Evolutionary conservation across 2,113 vertebrate genomes (phyloP).

Genomic region (Prionailurus bengalensis): DNA sequence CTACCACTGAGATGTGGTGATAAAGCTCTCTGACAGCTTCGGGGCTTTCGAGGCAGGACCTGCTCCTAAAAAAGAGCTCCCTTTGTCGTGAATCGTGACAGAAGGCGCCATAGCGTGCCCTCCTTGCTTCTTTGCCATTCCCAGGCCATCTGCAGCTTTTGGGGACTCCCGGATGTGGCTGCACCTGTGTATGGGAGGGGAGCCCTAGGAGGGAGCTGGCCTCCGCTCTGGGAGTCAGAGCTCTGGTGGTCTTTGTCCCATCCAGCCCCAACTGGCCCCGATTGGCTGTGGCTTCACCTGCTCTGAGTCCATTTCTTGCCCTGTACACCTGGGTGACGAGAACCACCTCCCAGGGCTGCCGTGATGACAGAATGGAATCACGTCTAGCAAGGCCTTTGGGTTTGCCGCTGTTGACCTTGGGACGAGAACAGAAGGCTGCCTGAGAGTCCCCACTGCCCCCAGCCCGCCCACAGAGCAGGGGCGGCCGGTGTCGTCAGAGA

Average conservation of each 20-base stretch:
- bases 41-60: background rate
- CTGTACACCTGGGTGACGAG: background rate
- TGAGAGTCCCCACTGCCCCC: background rate
- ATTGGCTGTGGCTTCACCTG: too few relatives aligned
- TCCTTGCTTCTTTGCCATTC: background rate
- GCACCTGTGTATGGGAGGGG: background rate
- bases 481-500: background rate
- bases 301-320: background rate
- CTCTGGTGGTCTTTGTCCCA: accelerated
- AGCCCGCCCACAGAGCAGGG: background rate
- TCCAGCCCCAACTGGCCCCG: too few relatives aligned
- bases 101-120: background rate
- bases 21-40: background rate
- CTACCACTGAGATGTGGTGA: background rate
- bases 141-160: background rate
- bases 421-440: background rate
- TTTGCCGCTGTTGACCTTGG: background rate
- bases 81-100: background rate
- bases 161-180: background rate
- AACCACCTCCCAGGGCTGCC: background rate
- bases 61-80: background rate
- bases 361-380: background rate
- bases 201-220: accelerated
- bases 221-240: background rate
- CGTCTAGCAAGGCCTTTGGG: background rate